phyloP scores from a whole-genome alignment of 2,797 vertebrate genomes.

The Ptychobarbus kaznakovi region DNA sequence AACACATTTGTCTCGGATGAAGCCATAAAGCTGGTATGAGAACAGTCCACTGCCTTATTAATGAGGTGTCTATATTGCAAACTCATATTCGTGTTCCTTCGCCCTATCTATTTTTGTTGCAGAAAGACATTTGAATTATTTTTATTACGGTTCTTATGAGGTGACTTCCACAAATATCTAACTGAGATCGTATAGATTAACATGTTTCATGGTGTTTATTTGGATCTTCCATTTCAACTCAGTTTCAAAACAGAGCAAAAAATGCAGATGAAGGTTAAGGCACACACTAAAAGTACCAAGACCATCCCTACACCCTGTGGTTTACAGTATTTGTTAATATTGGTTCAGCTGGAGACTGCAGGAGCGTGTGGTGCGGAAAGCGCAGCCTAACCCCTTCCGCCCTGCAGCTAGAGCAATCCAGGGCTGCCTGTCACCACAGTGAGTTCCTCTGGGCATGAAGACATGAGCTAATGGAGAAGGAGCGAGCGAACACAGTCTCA shows the following conservation, averaged over 20 bases:
- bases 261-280: slow-evolving; percentile 20
- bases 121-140: background rate
- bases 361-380: slow-evolving; percentile 36
- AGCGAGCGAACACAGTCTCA: slow-evolving; percentile 79
- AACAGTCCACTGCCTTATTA: slow-evolving; percentile 53
- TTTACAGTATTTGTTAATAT: slow-evolving; percentile 52
- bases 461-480: slow-evolving; percentile 85
- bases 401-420: slow-evolving; percentile 67
- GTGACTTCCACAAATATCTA: slow-evolving; percentile 20
- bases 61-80: slow-evolving; percentile 46
- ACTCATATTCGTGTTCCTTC: slow-evolving; percentile 34
- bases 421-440: slow-evolving; percentile 62
- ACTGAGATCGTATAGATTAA: background rate
- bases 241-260: background rate
- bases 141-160: background rate
- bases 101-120: slow-evolving; percentile 14
- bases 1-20: slow-evolving; percentile 56
- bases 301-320: slow-evolving; percentile 40
- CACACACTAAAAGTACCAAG: background rate
- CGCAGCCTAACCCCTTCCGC: slow-evolving; percentile 69
- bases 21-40: slow-evolving; percentile 48
- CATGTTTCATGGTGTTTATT: slow-evolving; percentile 8
- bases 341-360: slow-evolving; percentile 48
- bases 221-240: background rate
- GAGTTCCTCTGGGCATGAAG: slow-evolving; percentile 83